These are phyloP conservation scores for Sorex maritimensis DNA, from an alignment of 2,797 vertebrate genomes.

Conservation along the genomic window DNA sequence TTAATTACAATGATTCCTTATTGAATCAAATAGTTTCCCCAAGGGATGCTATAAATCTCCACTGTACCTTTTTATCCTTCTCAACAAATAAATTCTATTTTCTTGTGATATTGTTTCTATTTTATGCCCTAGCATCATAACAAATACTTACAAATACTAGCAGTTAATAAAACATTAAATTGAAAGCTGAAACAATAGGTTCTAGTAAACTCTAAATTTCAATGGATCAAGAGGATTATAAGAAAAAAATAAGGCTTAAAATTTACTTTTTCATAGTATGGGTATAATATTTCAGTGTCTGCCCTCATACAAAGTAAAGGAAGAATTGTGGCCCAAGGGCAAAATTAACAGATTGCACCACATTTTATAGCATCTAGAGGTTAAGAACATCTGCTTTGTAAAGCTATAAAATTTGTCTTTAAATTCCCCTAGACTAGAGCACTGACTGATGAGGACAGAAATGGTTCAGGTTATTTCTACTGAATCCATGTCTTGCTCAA, in stretches of 20 bases:
- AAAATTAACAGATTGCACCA: constrained; percentile 9
- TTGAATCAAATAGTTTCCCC: constrained; percentile 57
- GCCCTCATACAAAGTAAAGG: constrained; percentile 11
- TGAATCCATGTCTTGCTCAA: background rate
- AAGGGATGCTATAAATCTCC: constrained; percentile 73
- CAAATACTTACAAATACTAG: constrained; percentile 63
- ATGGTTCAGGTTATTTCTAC: constrained; percentile 11
- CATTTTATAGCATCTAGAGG: constrained; percentile 23
- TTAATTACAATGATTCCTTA: constrained; percentile 74
- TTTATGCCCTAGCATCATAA: constrained; percentile 52
- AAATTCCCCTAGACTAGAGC: background rate
- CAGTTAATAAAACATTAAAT: constrained; percentile 66
- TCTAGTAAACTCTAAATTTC: constrained; percentile 54
- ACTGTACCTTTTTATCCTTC: constrained; percentile 63
- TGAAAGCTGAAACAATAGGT: constrained; percentile 43
- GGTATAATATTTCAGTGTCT: constrained; percentile 11
- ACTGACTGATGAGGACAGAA: background rate
- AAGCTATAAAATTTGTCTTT: background rate
- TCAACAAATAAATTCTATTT: constrained; percentile 79
- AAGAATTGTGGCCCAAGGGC: background rate
- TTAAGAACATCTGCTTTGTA: constrained; percentile 49
- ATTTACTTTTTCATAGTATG: background rate
- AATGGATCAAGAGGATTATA: constrained; percentile 1
- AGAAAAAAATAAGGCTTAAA: constrained; percentile 30
- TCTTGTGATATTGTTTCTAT: constrained; percentile 66